phyloP scores from a whole-genome alignment of 2,113 vertebrate genomes.

The Sceloporus tristichus region DNA sequence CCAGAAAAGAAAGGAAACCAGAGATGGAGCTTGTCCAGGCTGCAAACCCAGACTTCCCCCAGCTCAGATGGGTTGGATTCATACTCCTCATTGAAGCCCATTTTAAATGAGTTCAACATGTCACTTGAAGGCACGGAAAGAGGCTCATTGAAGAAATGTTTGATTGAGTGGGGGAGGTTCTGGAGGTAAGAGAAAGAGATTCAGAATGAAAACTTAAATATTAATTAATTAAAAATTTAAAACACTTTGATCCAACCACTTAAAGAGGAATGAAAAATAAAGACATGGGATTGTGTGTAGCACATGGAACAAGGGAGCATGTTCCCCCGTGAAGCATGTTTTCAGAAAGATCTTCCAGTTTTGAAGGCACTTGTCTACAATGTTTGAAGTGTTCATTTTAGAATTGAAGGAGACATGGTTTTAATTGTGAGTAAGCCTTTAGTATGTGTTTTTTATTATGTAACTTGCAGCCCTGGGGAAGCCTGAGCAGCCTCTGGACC shows the following conservation, averaged over 20 bases:
- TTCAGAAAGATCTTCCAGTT: neutral
- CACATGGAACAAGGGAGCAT: neutral
- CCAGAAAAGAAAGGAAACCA: neutral
- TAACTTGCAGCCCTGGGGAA: neutral
- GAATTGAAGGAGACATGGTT: no score
- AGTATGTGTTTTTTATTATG: neutral
- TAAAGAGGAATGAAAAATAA: neutral
- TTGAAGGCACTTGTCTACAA: neutral
- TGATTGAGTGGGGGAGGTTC: no score
- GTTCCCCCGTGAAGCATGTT: neutral
- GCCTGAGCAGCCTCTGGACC: neutral
- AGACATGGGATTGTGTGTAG: neutral
- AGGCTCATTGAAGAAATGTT: neutral
- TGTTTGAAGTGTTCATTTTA: neutral
- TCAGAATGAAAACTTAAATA: neutral
- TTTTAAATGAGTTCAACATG: slow-evolving; percentile 14
- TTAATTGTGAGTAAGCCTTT: neutral
- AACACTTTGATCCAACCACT: neutral
- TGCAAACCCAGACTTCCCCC: neutral
- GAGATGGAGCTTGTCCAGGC: neutral
- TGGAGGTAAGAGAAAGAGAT: neutral
- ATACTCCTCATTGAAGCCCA: neutral
- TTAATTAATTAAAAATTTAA: neutral
- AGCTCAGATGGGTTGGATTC: slow-evolving; percentile 21
- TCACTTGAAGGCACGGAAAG: slow-evolving; percentile 4